phyloP scores from a whole-genome alignment of 2,888 invertebrate species.

The Dynastes maya region DNA sequence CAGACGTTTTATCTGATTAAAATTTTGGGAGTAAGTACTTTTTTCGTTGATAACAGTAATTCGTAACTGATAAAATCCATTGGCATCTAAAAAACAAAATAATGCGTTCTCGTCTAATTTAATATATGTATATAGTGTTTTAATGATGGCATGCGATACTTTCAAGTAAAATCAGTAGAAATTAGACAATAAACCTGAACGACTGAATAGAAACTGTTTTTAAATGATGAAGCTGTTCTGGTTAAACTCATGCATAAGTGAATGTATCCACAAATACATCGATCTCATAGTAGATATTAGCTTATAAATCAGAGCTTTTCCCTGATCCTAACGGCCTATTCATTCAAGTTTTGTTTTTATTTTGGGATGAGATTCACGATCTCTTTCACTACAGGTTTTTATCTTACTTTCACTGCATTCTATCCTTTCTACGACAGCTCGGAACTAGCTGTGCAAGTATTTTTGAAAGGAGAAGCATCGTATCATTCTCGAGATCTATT shows the following conservation, averaged over 20 bases:
- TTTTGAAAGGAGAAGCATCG: constrained; percentile 11
- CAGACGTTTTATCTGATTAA: too few species aligned
- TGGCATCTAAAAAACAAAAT: too few species aligned
- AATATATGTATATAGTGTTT: too few species aligned
- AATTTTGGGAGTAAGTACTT: too few species aligned
- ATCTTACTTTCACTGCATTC: constrained; percentile 42
- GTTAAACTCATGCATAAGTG: not conserved
- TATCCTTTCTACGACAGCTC: constrained; percentile 34
- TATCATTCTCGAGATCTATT: constrained; percentile 31
- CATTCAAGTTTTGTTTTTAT: constrained; percentile 22
- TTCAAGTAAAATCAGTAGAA: too few species aligned
- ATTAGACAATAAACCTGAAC: too few species aligned
- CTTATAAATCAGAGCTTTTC: constrained; percentile 7
- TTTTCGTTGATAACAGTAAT: too few species aligned
- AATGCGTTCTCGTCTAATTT: too few species aligned
- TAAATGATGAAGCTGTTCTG: not conserved
- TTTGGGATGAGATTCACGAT: constrained; percentile 1
- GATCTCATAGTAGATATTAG: not conserved
- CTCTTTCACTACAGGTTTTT: constrained; percentile 23
- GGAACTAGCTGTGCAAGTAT: constrained; percentile 13
- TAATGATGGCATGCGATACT: too few species aligned
- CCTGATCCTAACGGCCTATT: constrained; percentile 3
- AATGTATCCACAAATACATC: not conserved
- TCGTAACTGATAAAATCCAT: too few species aligned
- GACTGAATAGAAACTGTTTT: too few species aligned